phyloP scores from a whole-genome alignment of 2,888 invertebrate genomes.

The Plutella xylostella region DNA sequence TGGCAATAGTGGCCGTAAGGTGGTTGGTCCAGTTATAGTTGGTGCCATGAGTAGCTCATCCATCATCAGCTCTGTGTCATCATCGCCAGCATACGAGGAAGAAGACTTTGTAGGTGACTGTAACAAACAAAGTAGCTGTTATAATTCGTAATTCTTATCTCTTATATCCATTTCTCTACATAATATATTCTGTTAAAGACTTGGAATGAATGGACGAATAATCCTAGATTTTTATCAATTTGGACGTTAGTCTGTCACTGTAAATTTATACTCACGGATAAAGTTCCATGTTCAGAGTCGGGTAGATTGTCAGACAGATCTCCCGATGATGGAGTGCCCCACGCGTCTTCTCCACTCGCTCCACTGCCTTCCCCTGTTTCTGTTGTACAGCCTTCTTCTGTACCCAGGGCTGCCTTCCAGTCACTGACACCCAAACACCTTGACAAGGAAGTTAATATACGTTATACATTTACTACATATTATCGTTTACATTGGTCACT shows the following conservation, averaged over 20 bases:
- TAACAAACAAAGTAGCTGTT: conserved; percentile 16
- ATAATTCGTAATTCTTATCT: too few relatives aligned
- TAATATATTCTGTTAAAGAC: too few relatives aligned
- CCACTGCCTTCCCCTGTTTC: conserved; percentile 82
- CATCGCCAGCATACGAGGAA: conserved; percentile 76
- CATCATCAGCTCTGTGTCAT: conserved; percentile 86
- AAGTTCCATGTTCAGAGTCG: conserved; percentile 75
- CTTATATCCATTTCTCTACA: too few relatives aligned
- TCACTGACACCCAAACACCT: conserved; percentile 69
- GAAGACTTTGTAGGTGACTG: conserved; percentile 75
- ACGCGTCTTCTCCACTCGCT: conserved; percentile 88
- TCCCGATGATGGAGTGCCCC: conserved; percentile 91
- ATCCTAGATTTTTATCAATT: too few relatives aligned
- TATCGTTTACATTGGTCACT: too few relatives aligned
- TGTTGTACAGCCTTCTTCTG: conserved; percentile 74
- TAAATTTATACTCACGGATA: conserved; percentile 60
- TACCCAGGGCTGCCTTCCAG: conserved; percentile 63
- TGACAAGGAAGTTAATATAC: too few relatives aligned
- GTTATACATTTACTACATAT: too few relatives aligned
- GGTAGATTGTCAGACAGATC: conserved; percentile 83
- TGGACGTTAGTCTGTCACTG: too few relatives aligned
- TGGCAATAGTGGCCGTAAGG: conserved; percentile 76
- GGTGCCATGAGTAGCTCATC: conserved; percentile 83
- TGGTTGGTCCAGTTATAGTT: conserved; percentile 79
- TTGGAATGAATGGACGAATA: too few relatives aligned